phyloP scores from a whole-genome alignment of 2,888 invertebrate species.

The Phyllotreta cruciferae region DNA sequence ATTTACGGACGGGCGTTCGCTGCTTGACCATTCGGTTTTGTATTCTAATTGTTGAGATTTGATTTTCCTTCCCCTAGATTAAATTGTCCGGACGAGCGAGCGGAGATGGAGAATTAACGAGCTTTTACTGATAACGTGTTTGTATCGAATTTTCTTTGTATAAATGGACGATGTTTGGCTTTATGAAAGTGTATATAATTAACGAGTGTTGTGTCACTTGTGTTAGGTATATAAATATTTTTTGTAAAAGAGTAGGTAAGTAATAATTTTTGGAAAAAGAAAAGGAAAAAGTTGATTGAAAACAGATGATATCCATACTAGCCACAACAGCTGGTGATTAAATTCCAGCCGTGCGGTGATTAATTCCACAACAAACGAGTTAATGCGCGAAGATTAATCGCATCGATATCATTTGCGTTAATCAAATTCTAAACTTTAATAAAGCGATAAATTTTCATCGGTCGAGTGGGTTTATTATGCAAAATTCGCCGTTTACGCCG shows the following conservation, averaged over 20 bases:
- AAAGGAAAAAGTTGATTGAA: constrained; percentile 13
- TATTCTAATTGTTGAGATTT: constrained; percentile 49
- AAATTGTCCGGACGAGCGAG: constrained; percentile 38
- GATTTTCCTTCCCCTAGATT: constrained; percentile 46
- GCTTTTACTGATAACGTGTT: constrained; percentile 20
- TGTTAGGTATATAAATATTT: no score
- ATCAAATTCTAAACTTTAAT: constrained; percentile 40
- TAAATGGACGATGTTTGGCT: no score
- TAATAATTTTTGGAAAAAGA: neutral
- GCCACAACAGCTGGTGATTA: constrained; percentile 19
- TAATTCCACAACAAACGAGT: constrained; percentile 32
- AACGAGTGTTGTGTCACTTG: no score
- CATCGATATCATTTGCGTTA: constrained; percentile 35
- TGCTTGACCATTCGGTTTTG: constrained; percentile 48
- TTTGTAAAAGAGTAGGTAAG: no score
- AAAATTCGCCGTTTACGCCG: constrained; percentile 32
- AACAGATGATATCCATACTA: constrained; percentile 5
- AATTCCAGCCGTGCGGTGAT: constrained; percentile 20
- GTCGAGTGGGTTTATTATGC: constrained; percentile 37
- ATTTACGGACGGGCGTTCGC: constrained; percentile 42
- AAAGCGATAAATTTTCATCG: constrained; percentile 40
- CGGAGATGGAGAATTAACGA: constrained; percentile 41
- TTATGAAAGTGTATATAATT: no score
- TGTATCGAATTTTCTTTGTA: no score
- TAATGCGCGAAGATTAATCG: constrained; percentile 33